phyloP scores from a whole-genome alignment of 2,797 vertebrate genomes.

The Tamandua tetradactyla region DNA sequence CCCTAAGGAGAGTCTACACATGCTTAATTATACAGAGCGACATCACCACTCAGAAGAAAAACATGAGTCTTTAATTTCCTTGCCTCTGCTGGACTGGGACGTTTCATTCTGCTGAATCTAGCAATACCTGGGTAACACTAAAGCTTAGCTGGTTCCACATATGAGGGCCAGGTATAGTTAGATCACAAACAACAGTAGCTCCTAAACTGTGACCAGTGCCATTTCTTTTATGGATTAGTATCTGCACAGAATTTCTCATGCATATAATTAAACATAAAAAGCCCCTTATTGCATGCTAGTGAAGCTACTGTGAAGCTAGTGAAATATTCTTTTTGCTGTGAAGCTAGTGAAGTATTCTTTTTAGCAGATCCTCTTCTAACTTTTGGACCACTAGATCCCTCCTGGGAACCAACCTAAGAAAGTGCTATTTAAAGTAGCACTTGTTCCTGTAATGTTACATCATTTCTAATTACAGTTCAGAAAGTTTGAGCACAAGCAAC shows the following conservation, averaged over 20 bases:
- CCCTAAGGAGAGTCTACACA: conserved; percentile 50
- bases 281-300: not conserved
- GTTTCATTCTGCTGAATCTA: conserved; percentile 63
- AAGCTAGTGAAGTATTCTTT: not conserved
- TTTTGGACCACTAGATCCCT: not conserved
- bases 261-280: conserved; percentile 48
- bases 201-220: not conserved
- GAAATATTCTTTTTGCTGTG: too few species aligned
- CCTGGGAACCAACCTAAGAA: conserved; percentile 2
- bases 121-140: conserved; percentile 29
- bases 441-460: not conserved
- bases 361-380: conserved; percentile 13
- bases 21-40: conserved; percentile 75
- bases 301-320: conserved; percentile 6
- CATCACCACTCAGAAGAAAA: conserved; percentile 65
- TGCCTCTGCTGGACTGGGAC: conserved; percentile 33
- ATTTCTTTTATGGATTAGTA: not conserved
- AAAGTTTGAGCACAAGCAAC: not conserved
- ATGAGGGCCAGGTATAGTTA: not conserved
- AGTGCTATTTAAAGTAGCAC: not conserved
- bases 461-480: not conserved
- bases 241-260: conserved; percentile 2
- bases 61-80: conserved; percentile 68
- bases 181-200: not conserved
- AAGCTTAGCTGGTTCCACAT: not conserved